These are phyloP conservation scores for Tolmerus cingulatus DNA, from an alignment of 2,888 invertebrate species.

Conservation along the genomic window DNA sequence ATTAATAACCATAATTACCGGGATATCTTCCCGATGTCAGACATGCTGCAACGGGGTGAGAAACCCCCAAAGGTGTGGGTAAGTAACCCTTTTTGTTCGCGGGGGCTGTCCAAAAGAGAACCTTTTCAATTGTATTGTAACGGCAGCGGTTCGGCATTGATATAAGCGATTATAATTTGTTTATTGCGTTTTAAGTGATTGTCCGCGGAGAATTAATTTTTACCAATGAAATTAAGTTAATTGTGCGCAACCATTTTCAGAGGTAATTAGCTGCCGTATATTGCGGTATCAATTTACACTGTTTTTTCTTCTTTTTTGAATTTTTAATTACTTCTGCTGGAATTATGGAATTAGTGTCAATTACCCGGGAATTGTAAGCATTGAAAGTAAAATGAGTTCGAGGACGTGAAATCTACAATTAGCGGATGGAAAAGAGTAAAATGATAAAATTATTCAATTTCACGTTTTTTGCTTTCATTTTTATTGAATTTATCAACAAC, in stretches of 20 bases:
- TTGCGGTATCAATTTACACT: neutral
- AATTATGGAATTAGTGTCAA: neutral
- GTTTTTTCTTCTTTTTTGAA: neutral
- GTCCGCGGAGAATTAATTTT: conserved; percentile 8
- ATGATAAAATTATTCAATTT: neutral
- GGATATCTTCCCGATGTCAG: conserved; percentile 29
- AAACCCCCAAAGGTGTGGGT: neutral
- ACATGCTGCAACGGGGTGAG: neutral
- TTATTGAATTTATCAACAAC: neutral
- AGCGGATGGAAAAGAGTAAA: neutral
- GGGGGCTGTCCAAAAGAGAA: neutral
- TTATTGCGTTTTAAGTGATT: conserved; percentile 54
- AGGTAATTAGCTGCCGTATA: neutral
- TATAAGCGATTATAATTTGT: conserved; percentile 51
- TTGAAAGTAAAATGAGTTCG: neutral
- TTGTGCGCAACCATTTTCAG: conserved; percentile 4
- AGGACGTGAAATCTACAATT: neutral
- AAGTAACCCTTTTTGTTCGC: neutral
- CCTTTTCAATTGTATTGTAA: neutral
- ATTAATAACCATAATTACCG: conserved; percentile 57
- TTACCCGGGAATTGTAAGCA: neutral
- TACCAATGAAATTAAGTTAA: conserved; percentile 29
- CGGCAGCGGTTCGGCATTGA: neutral
- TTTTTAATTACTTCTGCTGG: neutral
- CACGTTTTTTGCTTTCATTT: neutral